phyloP scores from a whole-genome alignment of 2,797 vertebrate genomes.

The Oryzias sinensis region DNA sequence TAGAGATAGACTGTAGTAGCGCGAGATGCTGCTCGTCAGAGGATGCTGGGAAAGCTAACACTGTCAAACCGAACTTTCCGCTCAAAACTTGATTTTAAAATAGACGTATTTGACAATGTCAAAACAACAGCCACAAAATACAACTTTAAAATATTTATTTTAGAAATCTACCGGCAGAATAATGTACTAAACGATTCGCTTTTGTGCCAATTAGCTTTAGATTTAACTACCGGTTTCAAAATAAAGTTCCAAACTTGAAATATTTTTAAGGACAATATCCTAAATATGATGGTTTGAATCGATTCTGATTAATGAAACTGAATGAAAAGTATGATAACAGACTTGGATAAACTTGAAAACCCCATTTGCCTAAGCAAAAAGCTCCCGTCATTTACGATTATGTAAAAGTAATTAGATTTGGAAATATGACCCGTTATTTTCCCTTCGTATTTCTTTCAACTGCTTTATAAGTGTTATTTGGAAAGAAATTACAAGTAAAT shows the following conservation, averaged over 20 bases:
- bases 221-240: conserved; percentile 32
- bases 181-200: conserved; percentile 28
- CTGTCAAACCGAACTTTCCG: rapidly evolving
- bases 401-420: too few species aligned
- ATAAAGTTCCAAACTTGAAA: not conserved
- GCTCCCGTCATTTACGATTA: too few species aligned
- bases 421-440: too few species aligned
- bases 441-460: too few species aligned
- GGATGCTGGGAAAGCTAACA: too few species aligned
- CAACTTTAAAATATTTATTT: not conserved
- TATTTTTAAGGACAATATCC: too few species aligned
- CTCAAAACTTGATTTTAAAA: rapidly evolving
- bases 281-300: not conserved
- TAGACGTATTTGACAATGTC: rapidly evolving
- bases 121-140: not conserved
- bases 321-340: not conserved
- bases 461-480: too few species aligned
- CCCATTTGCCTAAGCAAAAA: too few species aligned
- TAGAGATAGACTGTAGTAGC: too few species aligned
- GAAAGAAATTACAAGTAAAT: too few species aligned
- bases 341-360: too few species aligned
- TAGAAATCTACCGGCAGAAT: not conserved
- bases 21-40: too few species aligned
- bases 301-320: not conserved
- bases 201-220: conserved; percentile 1